Base-by-base conservation (phyloP, 2,113 vertebrate species). In the Ranitomeya variabilis region DNA sequence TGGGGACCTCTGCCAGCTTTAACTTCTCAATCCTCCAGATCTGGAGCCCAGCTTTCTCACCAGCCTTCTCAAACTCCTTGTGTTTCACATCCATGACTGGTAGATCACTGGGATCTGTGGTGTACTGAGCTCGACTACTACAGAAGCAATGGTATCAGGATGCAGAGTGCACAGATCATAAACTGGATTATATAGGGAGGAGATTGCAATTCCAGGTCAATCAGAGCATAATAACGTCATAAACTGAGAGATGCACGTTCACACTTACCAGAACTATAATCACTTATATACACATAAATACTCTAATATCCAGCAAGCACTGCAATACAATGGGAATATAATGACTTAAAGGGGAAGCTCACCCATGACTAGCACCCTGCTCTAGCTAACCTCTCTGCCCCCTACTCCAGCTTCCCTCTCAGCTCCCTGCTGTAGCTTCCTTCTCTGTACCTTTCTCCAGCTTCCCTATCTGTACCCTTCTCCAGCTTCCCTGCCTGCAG, bases 1-100 rank as follows among this genome's bases (percentile, higher is more conserved):
- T 74, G 0, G 95, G 95, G 85, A 98, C 96, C 0, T 93, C 90
- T 57, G 90, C 96, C 91, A 97, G 92, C 71, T 97, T 95, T 91
- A 97, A 86, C 21, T 76, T 92, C 93, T 98, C 97, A 0, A 98
- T 90, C 45, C 97, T 94, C 97, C 97, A 98, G 45, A 98, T 94
- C 91, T 97, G 96, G 77, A 96, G 91, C 21, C 97, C 97, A 0
- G 91, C 54, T 14, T 78, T 64, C 88, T 55, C 80, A 55, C 97
- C 97, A 0, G 96, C 97, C 0, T 90, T 91, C 80, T 92, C 91
- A 83, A 98, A 98, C 62, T 94, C 96, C 31, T 90, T 59, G 87
- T 96, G 94, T 69, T 90, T 37, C 21, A 95, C 89, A 10, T 90
- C 94, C 19, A 88, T 88, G 71, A 45, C 7, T 18, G 37, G 18